Evolutionary conservation across 2,888 invertebrate species (phyloP), one percentile per base, ranked within the genome.

Genomic region (Brachylomia viminalis): DNA sequence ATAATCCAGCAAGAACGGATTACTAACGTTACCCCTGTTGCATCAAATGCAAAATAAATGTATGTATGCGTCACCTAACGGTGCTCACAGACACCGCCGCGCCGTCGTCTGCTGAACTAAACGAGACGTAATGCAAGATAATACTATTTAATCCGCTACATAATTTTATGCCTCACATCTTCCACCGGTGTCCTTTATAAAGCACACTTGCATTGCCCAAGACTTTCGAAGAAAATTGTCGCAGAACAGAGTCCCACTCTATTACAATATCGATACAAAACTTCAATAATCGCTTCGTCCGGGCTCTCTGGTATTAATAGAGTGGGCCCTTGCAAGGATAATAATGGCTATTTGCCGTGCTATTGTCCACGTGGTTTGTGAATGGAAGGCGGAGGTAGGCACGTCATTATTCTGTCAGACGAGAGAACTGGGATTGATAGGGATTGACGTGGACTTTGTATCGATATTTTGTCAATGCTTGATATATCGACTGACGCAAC

Each of bases 281-380:
- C 68, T 66, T 65, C 88, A 89, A 92, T 92, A 92, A 91, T 90
- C 92, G 90, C 90, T 89, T 76, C 77, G 68, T 84, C 49, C 77
- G 72, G 56, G 33, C 69, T 79, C 73, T 71, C 92, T 92, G 90
- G 91, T 92, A 93, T 94, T 94, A 94, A 95, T 93, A 94, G 92
- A 91, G 89, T 90, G 77, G 86, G 90, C 90, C 90, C 91, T 91
- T 89, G 91, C 91, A 89, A 91, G 90, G 90, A 92, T 93, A 94
- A 95, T 95, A 95, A 95, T 93, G 91, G 94, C 90, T 95, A 96
- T 96, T 96, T 96, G 95, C 95, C 90, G 91, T 92, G 92, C 95
- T 90, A 95, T 96, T 96, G 96, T 95, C 93, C 93, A 92, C 90
- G 93, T 92, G 92, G 94, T 93, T 92, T 84, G 86, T 94, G 92